These are phyloP conservation scores for Montifringilla adamsi DNA, from an alignment of 2,113 vertebrate genomes.

Conservation along the genomic window DNA sequence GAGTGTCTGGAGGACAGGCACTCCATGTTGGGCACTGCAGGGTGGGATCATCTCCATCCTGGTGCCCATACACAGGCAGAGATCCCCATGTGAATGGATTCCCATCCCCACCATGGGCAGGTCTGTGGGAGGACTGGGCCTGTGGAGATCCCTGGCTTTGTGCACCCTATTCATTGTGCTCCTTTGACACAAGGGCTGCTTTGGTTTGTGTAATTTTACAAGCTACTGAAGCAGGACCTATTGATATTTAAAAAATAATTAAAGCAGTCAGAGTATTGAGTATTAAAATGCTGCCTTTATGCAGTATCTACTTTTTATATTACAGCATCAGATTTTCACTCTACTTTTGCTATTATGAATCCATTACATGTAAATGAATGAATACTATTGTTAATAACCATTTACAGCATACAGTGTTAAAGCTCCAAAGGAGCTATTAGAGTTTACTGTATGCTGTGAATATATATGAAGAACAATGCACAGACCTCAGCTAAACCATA, in stretches of 20 bases:
- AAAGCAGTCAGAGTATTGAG: conserved; percentile 54
- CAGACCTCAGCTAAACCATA: conserved; percentile 53
- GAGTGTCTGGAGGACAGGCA: neutral
- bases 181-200: conserved; percentile 21
- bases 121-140: neutral
- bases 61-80: neutral
- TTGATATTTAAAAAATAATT: conserved; percentile 67
- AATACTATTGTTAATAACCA: conserved; percentile 67
- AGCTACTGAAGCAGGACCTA: conserved; percentile 58
- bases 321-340: conserved; percentile 41
- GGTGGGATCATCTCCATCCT: neutral
- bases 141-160: neutral
- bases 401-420: conserved; percentile 64
- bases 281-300: conserved; percentile 60
- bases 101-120: neutral
- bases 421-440: conserved; percentile 66
- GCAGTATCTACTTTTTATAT: conserved; percentile 62
- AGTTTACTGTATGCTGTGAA: conserved; percentile 66
- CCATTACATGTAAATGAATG: conserved; percentile 67
- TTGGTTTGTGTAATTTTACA: conserved; percentile 55
- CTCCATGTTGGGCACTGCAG: fast-evolving
- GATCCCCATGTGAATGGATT: neutral
- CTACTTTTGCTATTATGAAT: conserved; percentile 65
- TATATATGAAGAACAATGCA: conserved; percentile 66
- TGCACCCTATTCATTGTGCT: neutral